Conservation (phyloP, 2,113 vertebrate species). For the Eleginops maclovinus region DNA sequence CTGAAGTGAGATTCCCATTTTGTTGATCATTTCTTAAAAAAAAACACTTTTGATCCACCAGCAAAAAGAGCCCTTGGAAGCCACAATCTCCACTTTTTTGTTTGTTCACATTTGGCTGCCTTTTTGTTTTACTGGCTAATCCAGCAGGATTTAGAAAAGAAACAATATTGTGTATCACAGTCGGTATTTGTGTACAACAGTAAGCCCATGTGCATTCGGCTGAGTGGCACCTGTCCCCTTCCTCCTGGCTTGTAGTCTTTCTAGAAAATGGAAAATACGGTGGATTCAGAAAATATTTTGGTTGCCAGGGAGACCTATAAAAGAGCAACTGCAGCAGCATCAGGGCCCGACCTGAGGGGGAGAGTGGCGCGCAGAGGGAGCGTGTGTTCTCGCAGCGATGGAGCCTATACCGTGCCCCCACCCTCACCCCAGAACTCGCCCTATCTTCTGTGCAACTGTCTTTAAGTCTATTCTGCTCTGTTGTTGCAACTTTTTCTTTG, state of each 20-base stretch:
- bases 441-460: slow-evolving; percentile 84
- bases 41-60: slow-evolving; percentile 59
- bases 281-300: slow-evolving; percentile 72
- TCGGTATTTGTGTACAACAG: slow-evolving; percentile 69
- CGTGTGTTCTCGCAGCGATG: slow-evolving; percentile 66
- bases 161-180: slow-evolving; percentile 78
- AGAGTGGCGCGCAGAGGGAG: slow-evolving; percentile 68
- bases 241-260: slow-evolving; percentile 69
- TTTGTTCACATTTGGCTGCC: slow-evolving; percentile 69
- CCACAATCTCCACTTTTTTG: slow-evolving; percentile 52
- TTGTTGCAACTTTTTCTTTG: slow-evolving; percentile 87
- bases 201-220: slow-evolving; percentile 78
- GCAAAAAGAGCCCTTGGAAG: slow-evolving; percentile 53
- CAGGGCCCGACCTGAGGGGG: slow-evolving; percentile 72
- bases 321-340: slow-evolving; percentile 84
- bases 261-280: slow-evolving; percentile 68
- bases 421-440: slow-evolving; percentile 76
- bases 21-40: slow-evolving; percentile 53
- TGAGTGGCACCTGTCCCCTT: slow-evolving; percentile 77
- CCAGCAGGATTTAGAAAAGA: slow-evolving; percentile 69
- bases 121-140: slow-evolving; percentile 77
- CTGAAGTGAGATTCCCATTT: slow-evolving; percentile 44
- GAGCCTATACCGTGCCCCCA: slow-evolving; percentile 68
- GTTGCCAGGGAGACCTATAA: slow-evolving; percentile 84
- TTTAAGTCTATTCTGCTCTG: slow-evolving; percentile 84